Evolutionary conservation across 2,797 vertebrate genomes (phyloP), one percentile per base, ranked within the genome.

Genomic region (Xiphorhynchus erythropygius): DNA sequence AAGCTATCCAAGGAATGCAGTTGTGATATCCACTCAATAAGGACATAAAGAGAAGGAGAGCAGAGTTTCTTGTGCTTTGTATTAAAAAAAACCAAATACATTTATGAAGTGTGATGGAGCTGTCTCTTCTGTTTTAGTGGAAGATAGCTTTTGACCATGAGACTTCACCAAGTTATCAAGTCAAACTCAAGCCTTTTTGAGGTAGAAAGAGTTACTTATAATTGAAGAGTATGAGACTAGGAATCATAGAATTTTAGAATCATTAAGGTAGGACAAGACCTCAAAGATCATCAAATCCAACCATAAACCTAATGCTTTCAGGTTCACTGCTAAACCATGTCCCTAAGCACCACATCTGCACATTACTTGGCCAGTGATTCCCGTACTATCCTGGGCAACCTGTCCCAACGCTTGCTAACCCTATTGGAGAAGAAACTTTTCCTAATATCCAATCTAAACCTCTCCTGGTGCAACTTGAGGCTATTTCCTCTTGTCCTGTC

Each of bases 1-100:
- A 92, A 71, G 6, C n/a, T 60, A 18, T 56, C 3, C 30, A 81
- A 78, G 32, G 39, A 69, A 59, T 73, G 19, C 76, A 93, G 39
- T 56, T 7, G 12, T 76, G 23, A 23, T 1, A 4, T 27, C 33
- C 8, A 23, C 46, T 77, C 22, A 57, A 16, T 67, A 60, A 78
- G 83, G 30, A 28, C 10, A 21, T 46, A 16, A 80, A 57, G 49
- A 68, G 23, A 49, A 55, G 0, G 9, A n/a, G 12, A 47, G 21
- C 9, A 42, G 14, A 4, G 2, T 67, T 91, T 15, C 52, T 28
- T 32, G 33, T 41, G 1, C 32, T 46, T 24, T 7, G 2, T 64
- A 33, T 46, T 46, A n/a, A 64, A 15, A 67, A 73, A 80, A 60
- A 1, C 0, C 0, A 0, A 32, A 24, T 10, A 39, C 4, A 12